A percentile compares a stretch with the other conserved stretches of the same genome.
Evolutionary conservation across 2,888 invertebrate species (phyloP).

Genomic region (Margaritifera margaritifera): DNA sequence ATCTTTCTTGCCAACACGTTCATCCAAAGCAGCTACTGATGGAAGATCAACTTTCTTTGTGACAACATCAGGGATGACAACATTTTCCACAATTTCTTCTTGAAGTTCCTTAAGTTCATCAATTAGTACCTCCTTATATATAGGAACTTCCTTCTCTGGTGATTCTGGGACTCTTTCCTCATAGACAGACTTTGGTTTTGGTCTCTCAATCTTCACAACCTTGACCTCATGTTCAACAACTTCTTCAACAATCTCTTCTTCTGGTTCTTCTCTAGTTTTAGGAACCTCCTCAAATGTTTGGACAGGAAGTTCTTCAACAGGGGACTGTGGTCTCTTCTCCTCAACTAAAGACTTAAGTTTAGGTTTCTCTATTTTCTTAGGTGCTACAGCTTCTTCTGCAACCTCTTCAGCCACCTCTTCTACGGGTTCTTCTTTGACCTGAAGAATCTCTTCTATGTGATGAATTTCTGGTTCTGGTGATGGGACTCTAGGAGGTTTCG

Average conservation of each 20-base stretch:
- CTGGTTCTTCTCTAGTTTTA: constrained; percentile 29
- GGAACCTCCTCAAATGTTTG: constrained; percentile 23
- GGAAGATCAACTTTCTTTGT: constrained; percentile 48
- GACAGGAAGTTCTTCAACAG: constrained; percentile 17
- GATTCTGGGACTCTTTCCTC: constrained; percentile 49
- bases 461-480: constrained; percentile 28
- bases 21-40: constrained; percentile 36
- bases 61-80: constrained; percentile 38
- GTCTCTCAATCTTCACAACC: constrained; percentile 50
- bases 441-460: constrained; percentile 4
- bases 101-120: constrained; percentile 22
- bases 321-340: constrained; percentile 31
- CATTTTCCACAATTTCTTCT: constrained; percentile 37
- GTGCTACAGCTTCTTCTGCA: constrained; percentile 19
- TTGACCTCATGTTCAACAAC: constrained; percentile 50
- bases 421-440: constrained; percentile 15
- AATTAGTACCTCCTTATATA: constrained; percentile 33
- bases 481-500: constrained; percentile 30
- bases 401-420: constrained; percentile 78
- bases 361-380: constrained; percentile 24
- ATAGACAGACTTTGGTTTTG: constrained; percentile 51
- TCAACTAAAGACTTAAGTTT: constrained; percentile 22
- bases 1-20: constrained; percentile 37
- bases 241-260: constrained; percentile 40
- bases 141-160: constrained; percentile 33